These are phyloP conservation scores for Hoplias malabaricus DNA, from an alignment of 2,113 vertebrate genomes.

Conservation along the genomic window DNA sequence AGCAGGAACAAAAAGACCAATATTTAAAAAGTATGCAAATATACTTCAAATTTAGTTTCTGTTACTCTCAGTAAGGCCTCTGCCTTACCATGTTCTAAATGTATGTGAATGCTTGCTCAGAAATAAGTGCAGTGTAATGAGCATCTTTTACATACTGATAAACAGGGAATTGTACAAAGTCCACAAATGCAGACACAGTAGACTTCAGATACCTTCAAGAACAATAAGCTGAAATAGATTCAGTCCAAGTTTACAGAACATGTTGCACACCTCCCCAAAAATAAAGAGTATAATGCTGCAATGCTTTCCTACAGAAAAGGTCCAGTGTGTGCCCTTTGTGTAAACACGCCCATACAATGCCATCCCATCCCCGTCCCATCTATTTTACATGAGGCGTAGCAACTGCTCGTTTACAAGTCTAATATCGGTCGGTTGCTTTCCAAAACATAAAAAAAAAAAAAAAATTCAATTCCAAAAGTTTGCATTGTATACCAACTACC, in stretches of 20 bases:
- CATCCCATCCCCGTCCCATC: neutral
- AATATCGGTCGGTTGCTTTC: neutral
- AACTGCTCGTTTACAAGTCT: neutral
- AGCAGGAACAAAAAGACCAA: too few relatives aligned
- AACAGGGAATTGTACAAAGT: too few relatives aligned
- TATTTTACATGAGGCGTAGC: neutral
- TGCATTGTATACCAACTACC: neutral
- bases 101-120: too few relatives aligned
- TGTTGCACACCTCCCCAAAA: neutral
- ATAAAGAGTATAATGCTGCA: neutral
- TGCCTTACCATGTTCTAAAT: too few relatives aligned
- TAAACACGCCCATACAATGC: neutral
- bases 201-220: neutral
- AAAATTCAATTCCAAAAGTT: neutral
- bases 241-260: neutral
- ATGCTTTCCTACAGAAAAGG: neutral
- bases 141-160: too few relatives aligned
- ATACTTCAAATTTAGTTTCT: too few relatives aligned
- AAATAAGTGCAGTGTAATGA: too few relatives aligned
- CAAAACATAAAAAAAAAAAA: neutral
- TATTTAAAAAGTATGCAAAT: too few relatives aligned
- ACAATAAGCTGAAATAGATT: neutral
- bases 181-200: neutral
- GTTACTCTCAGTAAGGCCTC: too few relatives aligned
- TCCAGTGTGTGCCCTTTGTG: neutral